Base-by-base conservation (phyloP, 2,113 vertebrate genomes). In the Abramis brama region DNA sequence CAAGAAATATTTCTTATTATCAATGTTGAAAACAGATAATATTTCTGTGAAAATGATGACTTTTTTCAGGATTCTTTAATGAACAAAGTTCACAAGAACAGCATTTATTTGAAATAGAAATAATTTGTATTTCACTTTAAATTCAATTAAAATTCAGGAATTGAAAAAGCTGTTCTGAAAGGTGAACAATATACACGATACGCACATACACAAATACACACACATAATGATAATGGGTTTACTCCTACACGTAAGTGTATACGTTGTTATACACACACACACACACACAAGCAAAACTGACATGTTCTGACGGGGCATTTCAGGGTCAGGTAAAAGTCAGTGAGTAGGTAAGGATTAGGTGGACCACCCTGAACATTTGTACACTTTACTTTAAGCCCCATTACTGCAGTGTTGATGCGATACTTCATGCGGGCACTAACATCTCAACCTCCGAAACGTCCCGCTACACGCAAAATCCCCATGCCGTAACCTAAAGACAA, bases 301-400 rank as follows among this genome's bases (percentile, higher is more conserved):
- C 79, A 91, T 89, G 88, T 90, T 85, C 91, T 91, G 87, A 70
- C 43, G 12, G 64, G 45, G 79, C 84, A 87, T 92, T 89, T 83
- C 55, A 86, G 82, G 89, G 91, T 89, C 87, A 88, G 27, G 90
- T 79, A 70, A 55, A 85, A 87, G 82, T 66, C 62, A 74, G 55
- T 57, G 45, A 30, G 73, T 55, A 78, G 21, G 11, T 62, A 80
- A 74, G 66, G 71, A 80, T 79, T 80, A 74, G 59, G 21, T 70
- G 55, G 88, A 85, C 88, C 77, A 82, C 83, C 70, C 62, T n/a
- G 85, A 79, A 81, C 59, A 39, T 27, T 30, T 71, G 39, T 62
- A 70, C 78, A 79, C 62, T 36, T 47, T 71, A 73, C 55, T 36
- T 57, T 45, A 87, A 87, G 57, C 82, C 68, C 25, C 23, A 25